These are phyloP conservation scores for Lagocephalus sceleratus DNA, from an alignment of 2,797 vertebrate species.

Conservation along the genomic window DNA sequence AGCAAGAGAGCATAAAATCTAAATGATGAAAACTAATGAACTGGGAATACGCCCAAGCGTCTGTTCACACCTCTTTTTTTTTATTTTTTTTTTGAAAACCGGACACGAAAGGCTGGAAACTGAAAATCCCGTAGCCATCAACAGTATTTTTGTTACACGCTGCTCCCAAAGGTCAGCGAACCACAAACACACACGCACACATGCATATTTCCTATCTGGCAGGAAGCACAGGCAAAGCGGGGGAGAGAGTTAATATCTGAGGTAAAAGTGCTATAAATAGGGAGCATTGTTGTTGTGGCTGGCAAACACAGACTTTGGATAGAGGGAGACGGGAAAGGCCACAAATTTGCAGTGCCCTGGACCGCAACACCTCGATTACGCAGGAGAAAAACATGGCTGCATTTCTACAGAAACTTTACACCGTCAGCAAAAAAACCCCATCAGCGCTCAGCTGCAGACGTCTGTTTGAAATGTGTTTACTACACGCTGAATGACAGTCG, in stretches of 20 bases:
- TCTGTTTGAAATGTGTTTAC: slow-evolving; percentile 20
- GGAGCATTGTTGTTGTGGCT: slow-evolving; percentile 61
- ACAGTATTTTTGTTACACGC: slow-evolving; percentile 36
- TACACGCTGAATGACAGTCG: slow-evolving; percentile 8
- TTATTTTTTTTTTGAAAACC: slow-evolving; percentile 33
- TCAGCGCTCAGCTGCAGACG: slow-evolving; percentile 20
- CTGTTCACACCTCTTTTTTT: slow-evolving; percentile 33
- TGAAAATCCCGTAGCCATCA: slow-evolving; percentile 50
- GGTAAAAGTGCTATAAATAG: slow-evolving; percentile 73
- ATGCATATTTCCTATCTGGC: slow-evolving; percentile 57
- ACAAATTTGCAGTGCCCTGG: slow-evolving; percentile 44
- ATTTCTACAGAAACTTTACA: slow-evolving; percentile 47
- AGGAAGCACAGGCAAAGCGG: slow-evolving; percentile 62
- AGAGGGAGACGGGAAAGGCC: slow-evolving; percentile 55
- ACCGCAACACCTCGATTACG: slow-evolving; percentile 49
- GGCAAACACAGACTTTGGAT: slow-evolving; percentile 44
- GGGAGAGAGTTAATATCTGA: slow-evolving; percentile 69
- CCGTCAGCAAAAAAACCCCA: slow-evolving; percentile 44
- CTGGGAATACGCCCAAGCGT: slow-evolving; percentile 19
- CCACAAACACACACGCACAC: slow-evolving; percentile 23
- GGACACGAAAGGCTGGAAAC: slow-evolving; percentile 53
- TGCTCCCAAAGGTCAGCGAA: slow-evolving; percentile 58
- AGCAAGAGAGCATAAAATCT: too few species aligned
- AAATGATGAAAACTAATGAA: slow-evolving; percentile 9
- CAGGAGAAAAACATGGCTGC: slow-evolving; percentile 54